Base-by-base conservation (phyloP, 2,113 vertebrate species). In the Corythoichthys intestinalis region DNA sequence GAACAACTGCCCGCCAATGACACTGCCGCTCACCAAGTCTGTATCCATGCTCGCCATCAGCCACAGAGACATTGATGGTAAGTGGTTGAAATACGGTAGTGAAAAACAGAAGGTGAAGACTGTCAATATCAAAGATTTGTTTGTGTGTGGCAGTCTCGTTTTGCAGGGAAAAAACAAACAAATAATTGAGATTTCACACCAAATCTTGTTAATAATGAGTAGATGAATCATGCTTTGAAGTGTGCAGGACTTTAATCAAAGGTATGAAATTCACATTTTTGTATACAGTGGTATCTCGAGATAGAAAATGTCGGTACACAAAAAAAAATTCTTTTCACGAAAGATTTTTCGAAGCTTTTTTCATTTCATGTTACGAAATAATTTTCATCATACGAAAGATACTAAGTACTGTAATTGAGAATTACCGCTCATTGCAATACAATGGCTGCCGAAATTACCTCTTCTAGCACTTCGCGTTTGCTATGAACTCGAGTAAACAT, bases 1-100 rank as follows among this genome's bases (percentile, higher is more conserved):
- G 53, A 86, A 92, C 88, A 93, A 86, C 88, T 92, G 93, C 77
- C 89, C 91, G 28, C 81, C 88, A 4, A 89, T 93, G 80, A 90
- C 89, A 74, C 93, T 95, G 79, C 93, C 94, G 0, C 88, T 99
- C 85, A 96, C 93, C 62, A 96, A 98, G 87, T 97, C 96, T n/a
- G 88, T 97, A 73, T 99, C 95, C 13, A 93, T 98, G 82, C 90
- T 96, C 72, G 89, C 95, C 70, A 97, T 99, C 87, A 94, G 90
- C 90, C 95, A 96, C 72, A 90, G 93, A 77, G 92, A 92, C 79
- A 81, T 91, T 4, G 96, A 99, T 77, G 92, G 97, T 99, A 75
- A 85, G 88, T 81, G 66, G 62, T 38, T 44, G 38, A 63, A 14
- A 37, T 14, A 4, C 14, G 13, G 35, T 37, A 6, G 13, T 11